Evolutionary conservation across 2,888 invertebrate genomes (phyloP).

Genomic region (Arrhopalites spinosus): DNA sequence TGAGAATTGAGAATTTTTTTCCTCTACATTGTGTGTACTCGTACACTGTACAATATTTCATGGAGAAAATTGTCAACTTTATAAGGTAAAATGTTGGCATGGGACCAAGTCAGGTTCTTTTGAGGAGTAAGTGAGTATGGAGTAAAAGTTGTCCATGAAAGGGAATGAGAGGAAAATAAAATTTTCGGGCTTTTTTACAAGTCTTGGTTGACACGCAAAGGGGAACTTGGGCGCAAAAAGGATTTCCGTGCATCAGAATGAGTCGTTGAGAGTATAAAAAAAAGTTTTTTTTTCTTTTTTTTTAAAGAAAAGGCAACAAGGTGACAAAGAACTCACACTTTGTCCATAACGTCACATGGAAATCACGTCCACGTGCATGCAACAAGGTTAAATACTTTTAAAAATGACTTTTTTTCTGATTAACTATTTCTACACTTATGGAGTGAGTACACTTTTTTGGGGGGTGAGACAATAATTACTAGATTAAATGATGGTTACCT

Average conservation of each 20-base stretch:
- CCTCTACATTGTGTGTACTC: no score
- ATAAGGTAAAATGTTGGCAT: no score
- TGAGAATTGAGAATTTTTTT: no score
- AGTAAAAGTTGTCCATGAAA: not conserved
- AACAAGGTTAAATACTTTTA: not conserved
- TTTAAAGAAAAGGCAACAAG: no score
- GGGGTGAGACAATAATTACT: not conserved
- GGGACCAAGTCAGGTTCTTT: no score
- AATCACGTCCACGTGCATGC: not conserved
- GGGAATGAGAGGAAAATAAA: not conserved
- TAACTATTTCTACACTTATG: not conserved
- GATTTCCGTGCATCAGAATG: not conserved
- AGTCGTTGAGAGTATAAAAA: not conserved
- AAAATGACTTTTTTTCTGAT: not conserved
- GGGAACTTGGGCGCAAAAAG: not conserved
- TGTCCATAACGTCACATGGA: not conserved
- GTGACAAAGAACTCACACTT: constrained; percentile 22
- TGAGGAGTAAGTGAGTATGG: not conserved
- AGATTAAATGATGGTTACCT: not conserved
- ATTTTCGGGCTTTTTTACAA: not conserved
- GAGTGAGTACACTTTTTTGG: not conserved
- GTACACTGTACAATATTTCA: no score
- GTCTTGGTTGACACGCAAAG: not conserved
- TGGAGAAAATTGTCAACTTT: no score
- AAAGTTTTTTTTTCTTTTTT: not conserved